Evolutionary conservation across 2,888 invertebrate genomes (phyloP).

Genomic region (Ditylenchus weischeri): DNA sequence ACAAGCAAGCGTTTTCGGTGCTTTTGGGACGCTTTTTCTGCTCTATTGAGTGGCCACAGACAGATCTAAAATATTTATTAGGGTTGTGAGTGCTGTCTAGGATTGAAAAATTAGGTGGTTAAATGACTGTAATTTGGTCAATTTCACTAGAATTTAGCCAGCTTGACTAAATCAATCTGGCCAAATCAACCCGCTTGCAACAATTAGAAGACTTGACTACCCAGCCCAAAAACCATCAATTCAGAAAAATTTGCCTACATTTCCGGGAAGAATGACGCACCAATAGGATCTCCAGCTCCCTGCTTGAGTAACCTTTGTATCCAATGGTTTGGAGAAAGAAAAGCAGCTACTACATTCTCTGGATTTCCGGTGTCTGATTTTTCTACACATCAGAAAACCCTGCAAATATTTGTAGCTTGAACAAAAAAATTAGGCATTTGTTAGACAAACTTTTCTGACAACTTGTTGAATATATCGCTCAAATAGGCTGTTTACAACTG

Average conservation of each 20-base stretch:
- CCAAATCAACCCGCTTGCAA: too few relatives aligned
- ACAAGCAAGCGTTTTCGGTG: constrained; percentile 2
- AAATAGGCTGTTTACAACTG: constrained; percentile 10
- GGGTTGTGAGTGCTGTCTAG: too few relatives aligned
- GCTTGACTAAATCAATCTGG: too few relatives aligned
- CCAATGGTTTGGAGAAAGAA: neutral
- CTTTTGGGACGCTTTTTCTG: neutral
- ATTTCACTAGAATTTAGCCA: too few relatives aligned
- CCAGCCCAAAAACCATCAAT: too few relatives aligned
- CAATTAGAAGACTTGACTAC: too few relatives aligned
- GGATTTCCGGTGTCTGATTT: neutral
- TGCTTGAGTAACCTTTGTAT: too few relatives aligned
- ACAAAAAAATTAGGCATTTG: neutral
- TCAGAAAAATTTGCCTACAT: neutral
- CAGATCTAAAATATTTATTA: neutral
- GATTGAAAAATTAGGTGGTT: too few relatives aligned
- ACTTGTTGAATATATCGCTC: constrained; percentile 16
- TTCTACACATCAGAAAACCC: constrained; percentile 13
- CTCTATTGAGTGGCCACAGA: constrained; percentile 2
- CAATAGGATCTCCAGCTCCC: constrained; percentile 9
- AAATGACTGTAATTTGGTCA: too few relatives aligned
- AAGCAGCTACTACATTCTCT: neutral
- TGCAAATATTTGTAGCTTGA: neutral
- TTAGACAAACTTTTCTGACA: constrained; percentile 1
- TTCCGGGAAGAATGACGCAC: constrained; percentile 1